Conservation (phyloP, 2,113 vertebrate species). For the Maylandia zebra region DNA sequence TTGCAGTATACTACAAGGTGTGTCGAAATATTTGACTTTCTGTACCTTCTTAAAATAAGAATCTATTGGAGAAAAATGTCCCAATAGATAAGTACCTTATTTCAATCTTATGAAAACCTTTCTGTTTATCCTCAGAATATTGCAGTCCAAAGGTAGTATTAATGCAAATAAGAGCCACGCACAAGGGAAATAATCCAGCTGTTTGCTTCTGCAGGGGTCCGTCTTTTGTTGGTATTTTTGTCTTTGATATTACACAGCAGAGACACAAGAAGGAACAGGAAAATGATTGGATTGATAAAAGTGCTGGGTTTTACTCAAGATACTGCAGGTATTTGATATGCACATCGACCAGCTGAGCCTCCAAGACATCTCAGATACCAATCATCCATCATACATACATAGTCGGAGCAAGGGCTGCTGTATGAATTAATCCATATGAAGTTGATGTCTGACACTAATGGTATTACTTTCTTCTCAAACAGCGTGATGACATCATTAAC, state of each 20-base stretch:
- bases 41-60: not conserved
- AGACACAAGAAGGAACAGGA: not conserved
- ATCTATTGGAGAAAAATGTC: not conserved
- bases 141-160: not conserved
- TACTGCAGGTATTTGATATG: constrained; percentile 24
- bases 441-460: not conserved
- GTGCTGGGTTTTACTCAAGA: not conserved
- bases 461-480: not conserved
- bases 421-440: not conserved
- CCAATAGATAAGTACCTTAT: not conserved
- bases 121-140: not conserved
- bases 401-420: not conserved
- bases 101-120: not conserved
- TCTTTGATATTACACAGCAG: not conserved
- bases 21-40: not conserved
- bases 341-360: not conserved
- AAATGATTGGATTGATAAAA: not conserved
- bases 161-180: not conserved
- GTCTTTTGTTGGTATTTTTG: not conserved
- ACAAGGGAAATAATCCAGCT: constrained; percentile 6
- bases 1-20: not conserved
- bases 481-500: not conserved
- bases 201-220: not conserved
- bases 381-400: constrained; percentile 7
- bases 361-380: not conserved